These are phyloP conservation scores for Edolisoma coerulescens DNA, from an alignment of 2,113 vertebrate species.

Conservation along the genomic window DNA sequence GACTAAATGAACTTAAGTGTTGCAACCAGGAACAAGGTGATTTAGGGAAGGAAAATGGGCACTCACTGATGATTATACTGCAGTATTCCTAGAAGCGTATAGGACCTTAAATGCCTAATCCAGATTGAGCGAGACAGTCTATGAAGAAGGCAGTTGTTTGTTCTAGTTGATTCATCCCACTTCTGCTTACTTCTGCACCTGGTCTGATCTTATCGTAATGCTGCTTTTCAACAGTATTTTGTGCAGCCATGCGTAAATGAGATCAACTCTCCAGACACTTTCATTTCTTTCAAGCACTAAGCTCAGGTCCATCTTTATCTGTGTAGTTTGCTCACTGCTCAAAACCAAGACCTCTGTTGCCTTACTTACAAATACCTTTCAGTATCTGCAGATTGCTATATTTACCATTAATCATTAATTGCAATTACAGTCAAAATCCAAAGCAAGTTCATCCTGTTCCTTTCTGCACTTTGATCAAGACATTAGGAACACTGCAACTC, in stretches of 20 bases:
- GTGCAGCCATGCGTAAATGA: background rate
- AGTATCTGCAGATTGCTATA: background rate
- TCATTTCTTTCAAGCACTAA: background rate
- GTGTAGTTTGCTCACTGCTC: background rate
- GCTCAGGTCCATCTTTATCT: background rate
- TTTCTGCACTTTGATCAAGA: background rate
- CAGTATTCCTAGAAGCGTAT: accelerated
- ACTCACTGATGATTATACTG: background rate
- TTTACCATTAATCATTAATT: background rate
- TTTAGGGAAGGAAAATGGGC: background rate
- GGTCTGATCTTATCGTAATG: background rate
- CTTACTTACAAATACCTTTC: background rate
- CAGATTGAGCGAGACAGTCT: background rate
- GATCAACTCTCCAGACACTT: background rate
- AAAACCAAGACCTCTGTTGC: background rate
- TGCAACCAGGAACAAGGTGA: background rate
- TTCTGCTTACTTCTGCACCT: background rate
- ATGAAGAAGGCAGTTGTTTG: background rate
- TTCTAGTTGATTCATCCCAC: background rate
- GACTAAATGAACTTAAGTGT: background rate
- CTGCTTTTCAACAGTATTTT: background rate
- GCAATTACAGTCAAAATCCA: background rate
- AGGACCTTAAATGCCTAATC: background rate
- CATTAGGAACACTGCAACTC: background rate
- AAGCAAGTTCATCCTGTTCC: background rate